Percentiles rank a stretch among this genome's conserved stretches.
Conservation (phyloP, 2,113 vertebrate genomes). For the Paramisgurnus dabryanus region DNA sequence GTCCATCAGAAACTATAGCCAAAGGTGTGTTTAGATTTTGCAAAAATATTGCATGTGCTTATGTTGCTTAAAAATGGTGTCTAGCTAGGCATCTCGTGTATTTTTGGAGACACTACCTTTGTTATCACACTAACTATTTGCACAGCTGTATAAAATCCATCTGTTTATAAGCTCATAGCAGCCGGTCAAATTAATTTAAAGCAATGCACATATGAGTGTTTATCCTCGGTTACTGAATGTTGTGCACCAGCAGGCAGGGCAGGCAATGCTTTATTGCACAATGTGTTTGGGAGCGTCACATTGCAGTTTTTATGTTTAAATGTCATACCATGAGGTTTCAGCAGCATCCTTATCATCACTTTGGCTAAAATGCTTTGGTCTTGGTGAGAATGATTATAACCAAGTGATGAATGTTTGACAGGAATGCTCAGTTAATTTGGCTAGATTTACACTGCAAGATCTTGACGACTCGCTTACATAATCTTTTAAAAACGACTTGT, state of each 20-base stretch:
- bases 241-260: neutral
- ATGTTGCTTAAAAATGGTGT: neutral
- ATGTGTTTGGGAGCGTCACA: too few relatives aligned
- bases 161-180: neutral
- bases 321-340: neutral
- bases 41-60: neutral
- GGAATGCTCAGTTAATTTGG: neutral
- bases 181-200: neutral
- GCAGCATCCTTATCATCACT: neutral
- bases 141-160: conserved; percentile 16
- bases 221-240: too few relatives aligned
- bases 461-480: too few relatives aligned
- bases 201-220: neutral
- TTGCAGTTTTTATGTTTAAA: neutral
- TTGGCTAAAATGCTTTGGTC: neutral
- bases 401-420: neutral
- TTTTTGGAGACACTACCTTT: conserved; percentile 13
- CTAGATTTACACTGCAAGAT: neutral
- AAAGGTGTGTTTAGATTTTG: too few relatives aligned
- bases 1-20: too few relatives aligned
- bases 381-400: neutral
- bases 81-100: neutral
- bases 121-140: conserved; percentile 21
- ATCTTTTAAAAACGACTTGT: too few relatives aligned
- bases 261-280: neutral